Evolutionary conservation across 2,888 invertebrate species (phyloP).

Genomic region (Lasius fuliginosus): DNA sequence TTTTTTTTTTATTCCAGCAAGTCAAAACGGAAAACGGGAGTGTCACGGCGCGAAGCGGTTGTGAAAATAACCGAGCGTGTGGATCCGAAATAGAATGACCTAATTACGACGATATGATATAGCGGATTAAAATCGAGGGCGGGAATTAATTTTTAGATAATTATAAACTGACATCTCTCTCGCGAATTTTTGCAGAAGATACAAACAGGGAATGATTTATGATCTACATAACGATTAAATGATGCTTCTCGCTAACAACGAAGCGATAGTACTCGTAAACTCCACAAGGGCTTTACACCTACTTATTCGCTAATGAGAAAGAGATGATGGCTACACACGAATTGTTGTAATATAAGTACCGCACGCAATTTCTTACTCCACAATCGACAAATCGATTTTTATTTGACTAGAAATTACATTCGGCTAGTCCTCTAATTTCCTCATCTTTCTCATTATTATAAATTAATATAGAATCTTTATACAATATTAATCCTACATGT

Average conservation of each 20-base stretch:
- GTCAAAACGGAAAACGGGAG: slow-evolving; percentile 61
- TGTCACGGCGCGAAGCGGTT: slow-evolving; percentile 59
- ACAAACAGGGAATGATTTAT: slow-evolving; percentile 48
- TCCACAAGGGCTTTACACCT: slow-evolving; percentile 35
- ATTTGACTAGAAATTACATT: neutral
- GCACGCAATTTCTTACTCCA: slow-evolving; percentile 16
- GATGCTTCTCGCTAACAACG: slow-evolving; percentile 35
- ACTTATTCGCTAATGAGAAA: slow-evolving; percentile 42
- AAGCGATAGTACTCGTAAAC: slow-evolving; percentile 25
- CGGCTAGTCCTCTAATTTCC: neutral
- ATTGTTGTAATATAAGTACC: slow-evolving; percentile 27
- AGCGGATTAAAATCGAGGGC: neutral
- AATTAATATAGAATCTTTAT: neutral
- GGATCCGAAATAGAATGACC: slow-evolving; percentile 47
- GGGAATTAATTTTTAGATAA: slow-evolving; percentile 17
- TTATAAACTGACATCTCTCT: slow-evolving; percentile 3
- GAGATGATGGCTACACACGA: slow-evolving; percentile 15
- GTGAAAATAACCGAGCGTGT: slow-evolving; percentile 66
- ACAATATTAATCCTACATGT: neutral
- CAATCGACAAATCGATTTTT: slow-evolving; percentile 32
- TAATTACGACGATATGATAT: slow-evolving; percentile 39
- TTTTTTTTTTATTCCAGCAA: slow-evolving; percentile 62
- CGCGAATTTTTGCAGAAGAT: slow-evolving; percentile 45
- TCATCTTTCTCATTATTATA: neutral
- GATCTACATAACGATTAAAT: slow-evolving; percentile 50